phyloP scores from a whole-genome alignment of 1,140 invertebrate species.

The Ips nitidus region DNA sequence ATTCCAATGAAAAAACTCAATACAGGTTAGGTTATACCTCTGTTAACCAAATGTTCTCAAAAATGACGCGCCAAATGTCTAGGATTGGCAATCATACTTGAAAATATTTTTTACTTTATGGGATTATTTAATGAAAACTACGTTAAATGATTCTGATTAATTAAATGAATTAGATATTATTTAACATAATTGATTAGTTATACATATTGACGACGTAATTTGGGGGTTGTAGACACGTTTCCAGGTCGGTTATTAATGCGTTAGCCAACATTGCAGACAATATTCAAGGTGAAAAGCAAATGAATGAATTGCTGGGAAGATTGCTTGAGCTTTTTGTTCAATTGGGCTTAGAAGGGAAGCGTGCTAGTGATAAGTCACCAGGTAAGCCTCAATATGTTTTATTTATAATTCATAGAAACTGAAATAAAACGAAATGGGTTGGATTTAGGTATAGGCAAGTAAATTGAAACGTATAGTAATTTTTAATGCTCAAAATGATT shows the following conservation, averaged over 20 bases:
- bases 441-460: too few relatives aligned
- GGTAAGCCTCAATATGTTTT: conserved; percentile 38
- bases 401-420: neutral
- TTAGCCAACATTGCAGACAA: conserved; percentile 93
- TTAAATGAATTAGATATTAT: too few relatives aligned
- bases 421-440: too few relatives aligned
- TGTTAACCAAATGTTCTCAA: neutral
- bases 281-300: conserved; percentile 82
- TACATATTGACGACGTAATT: too few relatives aligned
- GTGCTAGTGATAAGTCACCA: conserved; percentile 85
- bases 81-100: too few relatives aligned
- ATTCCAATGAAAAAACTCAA: conserved; percentile 69
- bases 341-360: conserved; percentile 92
- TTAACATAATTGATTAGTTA: too few relatives aligned
- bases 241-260: conserved; percentile 91
- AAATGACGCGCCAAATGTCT: neutral
- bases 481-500: too few relatives aligned
- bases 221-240: conserved; percentile 73
- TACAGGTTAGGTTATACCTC: conserved; percentile 60
- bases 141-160: too few relatives aligned
- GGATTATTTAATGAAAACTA: too few relatives aligned
- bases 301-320: conserved; percentile 83
- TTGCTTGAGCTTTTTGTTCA: conserved; percentile 96
- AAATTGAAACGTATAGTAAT: too few relatives aligned
- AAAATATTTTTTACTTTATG: too few relatives aligned